A percentile compares a stretch with the other conserved stretches of the same genome.
Conservation (phyloP, 2,888 invertebrate genomes). For the Bombyx huttoni region DNA sequence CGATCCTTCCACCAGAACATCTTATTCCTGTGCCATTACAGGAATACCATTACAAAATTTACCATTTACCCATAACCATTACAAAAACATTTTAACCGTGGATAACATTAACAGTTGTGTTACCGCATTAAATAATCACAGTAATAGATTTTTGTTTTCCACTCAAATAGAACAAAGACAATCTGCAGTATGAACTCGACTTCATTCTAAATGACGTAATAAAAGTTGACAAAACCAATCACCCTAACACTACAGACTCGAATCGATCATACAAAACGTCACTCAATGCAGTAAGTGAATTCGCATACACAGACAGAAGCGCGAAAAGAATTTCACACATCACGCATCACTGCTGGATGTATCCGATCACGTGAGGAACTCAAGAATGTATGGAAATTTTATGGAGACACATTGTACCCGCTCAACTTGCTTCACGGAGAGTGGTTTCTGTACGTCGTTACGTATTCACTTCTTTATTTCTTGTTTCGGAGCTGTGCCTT, state of each 20-base stretch:
- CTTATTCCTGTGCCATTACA: no score
- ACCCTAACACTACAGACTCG: not conserved
- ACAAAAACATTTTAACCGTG: no score
- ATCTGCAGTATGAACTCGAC: not conserved
- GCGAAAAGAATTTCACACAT: constrained; percentile 30
- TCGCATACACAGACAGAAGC: constrained; percentile 7
- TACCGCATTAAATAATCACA: no score
- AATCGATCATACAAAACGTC: not conserved
- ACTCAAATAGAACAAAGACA: not conserved
- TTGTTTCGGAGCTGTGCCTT: constrained; percentile 42
- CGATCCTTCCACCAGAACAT: no score
- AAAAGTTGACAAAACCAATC: not conserved
- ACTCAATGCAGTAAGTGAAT: constrained; percentile 12
- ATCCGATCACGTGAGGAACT: constrained; percentile 28
- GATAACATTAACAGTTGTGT: no score
- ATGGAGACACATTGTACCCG: constrained; percentile 58
- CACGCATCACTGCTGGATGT: constrained; percentile 42
- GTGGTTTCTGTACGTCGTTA: constrained; percentile 43
- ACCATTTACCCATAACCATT: no score
- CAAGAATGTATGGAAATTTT: constrained; percentile 60
- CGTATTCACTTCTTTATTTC: constrained; percentile 34
- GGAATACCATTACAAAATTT: no score
- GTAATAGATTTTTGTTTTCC: not conserved
- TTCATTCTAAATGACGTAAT: not conserved
- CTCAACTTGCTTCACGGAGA: constrained; percentile 34